These are phyloP conservation scores for Enteromius anoplus DNA, from an alignment of 2,797 vertebrate species.

Conservation along the genomic window DNA sequence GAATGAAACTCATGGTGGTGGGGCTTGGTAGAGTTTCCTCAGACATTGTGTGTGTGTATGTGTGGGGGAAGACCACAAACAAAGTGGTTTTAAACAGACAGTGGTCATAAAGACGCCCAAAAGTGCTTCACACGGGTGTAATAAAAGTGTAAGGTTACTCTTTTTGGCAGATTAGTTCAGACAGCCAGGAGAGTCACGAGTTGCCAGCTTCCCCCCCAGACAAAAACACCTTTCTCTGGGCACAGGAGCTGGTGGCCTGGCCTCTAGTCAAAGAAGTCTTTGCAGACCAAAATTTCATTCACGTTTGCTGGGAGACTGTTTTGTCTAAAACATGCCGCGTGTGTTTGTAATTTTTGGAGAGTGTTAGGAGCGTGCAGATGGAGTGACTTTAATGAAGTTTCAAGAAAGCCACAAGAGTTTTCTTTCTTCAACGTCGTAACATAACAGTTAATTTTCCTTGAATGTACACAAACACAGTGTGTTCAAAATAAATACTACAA, in stretches of 20 bases:
- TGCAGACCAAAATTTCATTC: slow-evolving; percentile 68
- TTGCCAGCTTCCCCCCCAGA: slow-evolving; percentile 72
- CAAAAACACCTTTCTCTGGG: slow-evolving; percentile 81
- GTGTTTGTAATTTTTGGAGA: slow-evolving; percentile 78
- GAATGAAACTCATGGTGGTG: slow-evolving; percentile 31
- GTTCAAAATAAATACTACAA: slow-evolving; percentile 24
- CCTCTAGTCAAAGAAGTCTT: slow-evolving; percentile 68
- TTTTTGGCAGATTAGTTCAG: slow-evolving; percentile 66
- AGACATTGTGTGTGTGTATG: slow-evolving; percentile 49
- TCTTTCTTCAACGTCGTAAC: slow-evolving; percentile 43
- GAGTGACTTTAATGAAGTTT: slow-evolving; percentile 40
- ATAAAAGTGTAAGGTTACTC: slow-evolving; percentile 78
- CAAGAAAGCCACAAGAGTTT: slow-evolving; percentile 53
- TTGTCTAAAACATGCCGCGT: slow-evolving; percentile 73
- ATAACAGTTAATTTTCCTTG: slow-evolving; percentile 27
- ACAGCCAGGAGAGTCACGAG: slow-evolving; percentile 63
- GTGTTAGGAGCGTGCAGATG: slow-evolving; percentile 69
- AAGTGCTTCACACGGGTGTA: slow-evolving; percentile 76
- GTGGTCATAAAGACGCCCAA: slow-evolving; percentile 72
- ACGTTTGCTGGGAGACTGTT: slow-evolving; percentile 73
- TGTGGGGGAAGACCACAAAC: slow-evolving; percentile 66
- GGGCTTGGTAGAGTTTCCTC: slow-evolving; percentile 54
- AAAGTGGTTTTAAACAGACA: slow-evolving; percentile 67
- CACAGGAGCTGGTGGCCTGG: slow-evolving; percentile 72
- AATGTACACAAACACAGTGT: neutral